Evolutionary conservation across 1,140 invertebrate genomes (phyloP).

Genomic region (Ceratosolen fusciceps): DNA sequence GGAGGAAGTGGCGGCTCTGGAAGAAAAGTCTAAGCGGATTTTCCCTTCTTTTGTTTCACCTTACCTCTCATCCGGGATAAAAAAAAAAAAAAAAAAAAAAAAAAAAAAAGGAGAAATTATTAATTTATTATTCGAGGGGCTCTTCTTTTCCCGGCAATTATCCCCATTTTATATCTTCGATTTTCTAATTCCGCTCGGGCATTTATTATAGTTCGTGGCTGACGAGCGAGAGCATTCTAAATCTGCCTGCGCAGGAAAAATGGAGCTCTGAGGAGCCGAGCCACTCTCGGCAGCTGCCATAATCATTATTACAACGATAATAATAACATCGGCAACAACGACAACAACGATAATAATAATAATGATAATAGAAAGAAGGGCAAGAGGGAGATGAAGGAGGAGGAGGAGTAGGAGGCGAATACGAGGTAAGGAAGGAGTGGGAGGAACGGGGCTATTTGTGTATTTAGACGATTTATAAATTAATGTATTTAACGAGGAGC

Average conservation of each 20-base stretch:
- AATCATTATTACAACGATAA: too few species aligned
- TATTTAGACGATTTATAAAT: neutral
- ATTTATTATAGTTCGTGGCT: neutral
- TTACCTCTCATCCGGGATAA: neutral
- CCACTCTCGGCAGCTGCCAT: too few species aligned
- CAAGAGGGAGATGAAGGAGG: too few species aligned
- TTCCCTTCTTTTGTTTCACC: neutral
- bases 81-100: too few species aligned
- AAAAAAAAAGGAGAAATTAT: constrained; percentile 36
- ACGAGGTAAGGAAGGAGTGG: neutral
- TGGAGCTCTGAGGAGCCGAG: neutral
- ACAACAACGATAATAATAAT: too few species aligned
- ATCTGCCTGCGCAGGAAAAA: neutral
- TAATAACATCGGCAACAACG: too few species aligned
- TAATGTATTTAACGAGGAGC: neutral
- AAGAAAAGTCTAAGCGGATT: constrained; percentile 25
- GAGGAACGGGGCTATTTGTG: neutral
- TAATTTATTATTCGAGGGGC: constrained; percentile 26
- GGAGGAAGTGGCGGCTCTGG: neutral
- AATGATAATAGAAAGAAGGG: too few species aligned
- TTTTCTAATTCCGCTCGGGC: neutral
- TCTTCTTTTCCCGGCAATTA: constrained; percentile 23
- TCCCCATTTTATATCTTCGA: constrained; percentile 10
- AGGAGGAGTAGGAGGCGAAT: neutral
- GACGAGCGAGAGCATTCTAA: too few species aligned